Percentiles rank a stretch among this genome's conserved stretches.
Evolutionary conservation across 2,888 invertebrate species (phyloP).

Genomic region (Eupithecia subfuscata): DNA sequence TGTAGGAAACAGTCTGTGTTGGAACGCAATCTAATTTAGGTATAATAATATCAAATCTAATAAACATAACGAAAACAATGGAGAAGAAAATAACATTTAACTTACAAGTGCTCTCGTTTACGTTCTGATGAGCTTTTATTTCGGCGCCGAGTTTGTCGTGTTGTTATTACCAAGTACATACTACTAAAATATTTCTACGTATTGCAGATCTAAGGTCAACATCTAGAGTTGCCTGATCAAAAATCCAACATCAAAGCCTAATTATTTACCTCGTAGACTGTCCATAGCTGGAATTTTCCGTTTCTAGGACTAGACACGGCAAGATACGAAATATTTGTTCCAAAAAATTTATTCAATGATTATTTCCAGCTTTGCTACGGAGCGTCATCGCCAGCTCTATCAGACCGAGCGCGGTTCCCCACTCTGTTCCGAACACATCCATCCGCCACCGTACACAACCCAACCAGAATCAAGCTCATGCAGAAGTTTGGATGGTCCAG

Average conservation of each 20-base stretch:
- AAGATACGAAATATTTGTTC: background rate
- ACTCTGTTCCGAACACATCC: constrained; percentile 99
- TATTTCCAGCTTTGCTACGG: constrained; percentile 96
- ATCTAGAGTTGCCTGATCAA: too few relatives aligned
- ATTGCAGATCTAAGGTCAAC: background rate
- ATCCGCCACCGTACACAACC: constrained; percentile 99
- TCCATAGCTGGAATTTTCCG: background rate
- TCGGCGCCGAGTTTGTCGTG: background rate
- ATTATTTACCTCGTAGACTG: background rate
- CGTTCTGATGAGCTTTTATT: constrained; percentile 10
- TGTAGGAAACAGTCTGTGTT: background rate
- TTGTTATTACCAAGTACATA: background rate
- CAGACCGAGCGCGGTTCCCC: constrained; percentile 98
- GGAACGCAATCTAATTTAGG: background rate
- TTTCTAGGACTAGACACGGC: background rate
- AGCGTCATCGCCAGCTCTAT: constrained; percentile 98
- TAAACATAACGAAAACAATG: background rate
- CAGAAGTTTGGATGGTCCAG: constrained; percentile 99
- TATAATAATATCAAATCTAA: background rate
- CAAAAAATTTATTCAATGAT: constrained; percentile 1
- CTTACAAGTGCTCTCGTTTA: constrained; percentile 6
- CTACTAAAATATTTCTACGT: background rate
- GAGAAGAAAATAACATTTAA: constrained; percentile 13
- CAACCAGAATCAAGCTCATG: constrained; percentile 97
- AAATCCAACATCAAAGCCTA: background rate